phyloP scores from a whole-genome alignment of 1,140 invertebrate genomes.

The Telenomus remus region DNA sequence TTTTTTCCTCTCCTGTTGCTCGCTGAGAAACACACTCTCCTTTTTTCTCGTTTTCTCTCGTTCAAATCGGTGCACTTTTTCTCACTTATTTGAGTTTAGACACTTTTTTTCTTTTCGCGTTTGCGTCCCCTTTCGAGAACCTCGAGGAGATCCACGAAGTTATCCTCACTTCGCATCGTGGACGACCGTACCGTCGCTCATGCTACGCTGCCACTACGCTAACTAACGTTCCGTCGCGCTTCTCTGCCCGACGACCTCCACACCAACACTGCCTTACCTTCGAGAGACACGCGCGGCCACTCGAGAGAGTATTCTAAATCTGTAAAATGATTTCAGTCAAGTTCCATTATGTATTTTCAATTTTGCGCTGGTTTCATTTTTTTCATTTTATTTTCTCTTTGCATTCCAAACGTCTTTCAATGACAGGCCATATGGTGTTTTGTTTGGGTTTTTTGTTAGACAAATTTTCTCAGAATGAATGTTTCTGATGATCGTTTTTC shows the following conservation, averaged over 20 bases:
- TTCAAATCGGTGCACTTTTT: no score
- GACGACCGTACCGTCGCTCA: conserved; percentile 16
- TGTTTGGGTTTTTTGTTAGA: no score
- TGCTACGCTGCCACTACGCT: conserved; percentile 26
- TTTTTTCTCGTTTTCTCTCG: no score
- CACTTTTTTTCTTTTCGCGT: conserved; percentile 31
- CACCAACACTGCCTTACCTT: conserved; percentile 14
- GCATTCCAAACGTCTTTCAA: no score
- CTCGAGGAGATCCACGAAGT: conserved; percentile 21
- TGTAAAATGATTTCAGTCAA: neutral
- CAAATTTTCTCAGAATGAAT: no score
- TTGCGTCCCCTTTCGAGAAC: conserved; percentile 16
- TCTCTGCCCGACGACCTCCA: conserved; percentile 20
- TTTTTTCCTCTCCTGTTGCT: neutral
- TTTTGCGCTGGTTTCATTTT: no score
- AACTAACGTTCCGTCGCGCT: conserved; percentile 28
- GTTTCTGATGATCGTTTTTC: no score
- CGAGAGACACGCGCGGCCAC: conserved; percentile 3
- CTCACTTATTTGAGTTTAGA: no score
- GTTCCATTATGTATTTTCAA: no score
- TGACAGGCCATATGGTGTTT: no score
- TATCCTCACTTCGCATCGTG: conserved; percentile 34
- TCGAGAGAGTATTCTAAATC: conserved; percentile 6
- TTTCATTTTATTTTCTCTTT: no score
- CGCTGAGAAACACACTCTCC: no score